Percentiles rank a stretch among this genome's conserved stretches.
Conservation (phyloP, 2,888 invertebrate species). For the Drosophila histrio region DNA sequence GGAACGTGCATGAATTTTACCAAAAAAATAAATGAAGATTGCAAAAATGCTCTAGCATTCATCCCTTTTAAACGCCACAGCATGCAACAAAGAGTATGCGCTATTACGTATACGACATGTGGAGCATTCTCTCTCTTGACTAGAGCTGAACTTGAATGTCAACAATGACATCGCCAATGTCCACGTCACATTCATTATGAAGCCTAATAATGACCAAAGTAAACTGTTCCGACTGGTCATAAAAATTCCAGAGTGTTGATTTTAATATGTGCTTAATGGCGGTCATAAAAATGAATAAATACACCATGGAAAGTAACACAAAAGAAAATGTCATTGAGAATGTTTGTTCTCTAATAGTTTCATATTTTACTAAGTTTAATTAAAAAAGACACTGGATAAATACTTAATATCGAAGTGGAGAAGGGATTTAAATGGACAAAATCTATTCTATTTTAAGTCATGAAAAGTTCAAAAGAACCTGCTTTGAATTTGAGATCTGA, state of each 20-base stretch:
- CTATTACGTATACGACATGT: slow-evolving; percentile 61
- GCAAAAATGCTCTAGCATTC: slow-evolving; percentile 9
- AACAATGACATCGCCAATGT: slow-evolving; percentile 13
- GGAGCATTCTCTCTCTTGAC: slow-evolving; percentile 22
- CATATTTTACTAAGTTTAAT: not conserved
- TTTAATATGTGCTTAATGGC: slow-evolving; percentile 71
- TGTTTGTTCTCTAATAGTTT: not conserved
- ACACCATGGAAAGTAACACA: slow-evolving; percentile 6
- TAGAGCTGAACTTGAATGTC: slow-evolving; percentile 18
- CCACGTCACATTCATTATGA: slow-evolving; percentile 28
- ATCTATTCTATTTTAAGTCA: not conserved
- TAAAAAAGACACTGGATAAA: not conserved
- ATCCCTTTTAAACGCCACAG: slow-evolving; percentile 37
- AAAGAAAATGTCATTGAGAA: not conserved
- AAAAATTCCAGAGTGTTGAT: slow-evolving; percentile 72
- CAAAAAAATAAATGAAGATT: slow-evolving; percentile 1
- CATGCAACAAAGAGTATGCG: slow-evolving; percentile 41
- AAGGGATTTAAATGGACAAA: not conserved
- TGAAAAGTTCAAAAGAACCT: slow-evolving; percentile 5
- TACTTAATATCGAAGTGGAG: not conserved
- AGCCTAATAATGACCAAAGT: slow-evolving; percentile 44
- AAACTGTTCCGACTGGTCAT: slow-evolving; percentile 42
- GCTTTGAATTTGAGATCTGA: slow-evolving; percentile 14
- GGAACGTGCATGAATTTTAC: slow-evolving; percentile 54
- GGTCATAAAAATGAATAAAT: slow-evolving; percentile 55